Evolutionary conservation across 2,888 invertebrate species (phyloP), one percentile per base, ranked within the genome.

Genomic region (Cephus runcator): DNA sequence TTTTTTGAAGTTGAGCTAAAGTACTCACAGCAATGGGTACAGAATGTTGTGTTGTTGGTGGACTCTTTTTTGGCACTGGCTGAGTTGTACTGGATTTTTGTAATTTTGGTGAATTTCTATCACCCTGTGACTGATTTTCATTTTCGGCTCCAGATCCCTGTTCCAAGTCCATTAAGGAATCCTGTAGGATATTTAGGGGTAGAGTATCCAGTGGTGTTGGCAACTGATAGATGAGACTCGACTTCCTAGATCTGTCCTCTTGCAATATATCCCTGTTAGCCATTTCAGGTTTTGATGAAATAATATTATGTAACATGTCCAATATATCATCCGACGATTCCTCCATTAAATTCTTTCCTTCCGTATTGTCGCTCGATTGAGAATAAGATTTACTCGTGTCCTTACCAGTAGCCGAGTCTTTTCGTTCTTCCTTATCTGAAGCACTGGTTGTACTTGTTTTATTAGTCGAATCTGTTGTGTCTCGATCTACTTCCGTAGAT

Each of bases 301-400:
- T 92, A 73, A 95, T 95, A 81, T 95, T 95, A 84, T 95, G 95
- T 73, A 95, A 92, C 93, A 95, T 95, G 87, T 95, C 94, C 23
- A 95, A 90, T 91, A 95, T 95, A 85, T 95, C 95, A 85, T 95
- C 95, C 75, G 95, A 94, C 0, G 94, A 93, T 85, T 95, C 95
- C 30, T 91, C 91, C 81, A 90, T 83, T 1, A 89, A 78, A 75
- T 81, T 79, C 69, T 88, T 89, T 30, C 87, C 87, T 23, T 87
- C 82, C 0, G 77, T 30, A 76, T 35, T 86, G 12, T 69, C 33
- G 6, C 15, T 31, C 33, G 31, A 31, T 71, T 34, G 71, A 34
- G 71, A 15, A 71, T 31, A 71, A 71, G 33, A 33, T 71, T 71
- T 71, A 71, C 15, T 71, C 11, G 34, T 34, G 33, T 71, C 34